phyloP scores from a whole-genome alignment of 2,888 invertebrate species.

The Gryllus longicercus region DNA sequence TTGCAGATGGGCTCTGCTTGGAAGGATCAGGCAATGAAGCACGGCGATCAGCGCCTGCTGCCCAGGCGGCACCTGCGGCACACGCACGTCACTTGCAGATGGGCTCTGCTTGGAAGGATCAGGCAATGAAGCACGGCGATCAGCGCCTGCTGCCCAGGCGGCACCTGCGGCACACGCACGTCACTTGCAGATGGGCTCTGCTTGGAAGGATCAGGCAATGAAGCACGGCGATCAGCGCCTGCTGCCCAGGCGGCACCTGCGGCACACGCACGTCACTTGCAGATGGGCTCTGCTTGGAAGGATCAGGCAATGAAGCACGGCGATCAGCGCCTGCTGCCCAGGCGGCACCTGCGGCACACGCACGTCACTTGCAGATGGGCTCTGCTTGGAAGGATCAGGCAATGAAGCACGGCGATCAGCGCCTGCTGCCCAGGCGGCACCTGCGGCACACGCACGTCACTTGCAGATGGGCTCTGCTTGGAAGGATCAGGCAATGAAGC shows the following conservation, averaged over 20 bases:
- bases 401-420: conserved; percentile 75
- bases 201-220: too few relatives aligned
- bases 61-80: conserved; percentile 58
- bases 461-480: too few relatives aligned
- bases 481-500: too few relatives aligned
- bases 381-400: too few relatives aligned
- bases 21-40: conserved; percentile 40
- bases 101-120: too few relatives aligned
- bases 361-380: neutral
- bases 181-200: too few relatives aligned
- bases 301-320: too few relatives aligned
- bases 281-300: too few relatives aligned
- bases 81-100: neutral
- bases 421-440: conserved; percentile 80
- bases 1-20: too few relatives aligned
- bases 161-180: neutral
- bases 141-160: too few relatives aligned
- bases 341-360: conserved; percentile 51
- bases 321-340: conserved; percentile 84
- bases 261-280: neutral
- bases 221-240: conserved; percentile 75
- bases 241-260: conserved; percentile 68
- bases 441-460: neutral
- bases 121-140: too few relatives aligned
- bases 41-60: conserved; percentile 86